Base-by-base conservation (phyloP, 2,888 invertebrate genomes). In the Digitonthophagus gazella region DNA sequence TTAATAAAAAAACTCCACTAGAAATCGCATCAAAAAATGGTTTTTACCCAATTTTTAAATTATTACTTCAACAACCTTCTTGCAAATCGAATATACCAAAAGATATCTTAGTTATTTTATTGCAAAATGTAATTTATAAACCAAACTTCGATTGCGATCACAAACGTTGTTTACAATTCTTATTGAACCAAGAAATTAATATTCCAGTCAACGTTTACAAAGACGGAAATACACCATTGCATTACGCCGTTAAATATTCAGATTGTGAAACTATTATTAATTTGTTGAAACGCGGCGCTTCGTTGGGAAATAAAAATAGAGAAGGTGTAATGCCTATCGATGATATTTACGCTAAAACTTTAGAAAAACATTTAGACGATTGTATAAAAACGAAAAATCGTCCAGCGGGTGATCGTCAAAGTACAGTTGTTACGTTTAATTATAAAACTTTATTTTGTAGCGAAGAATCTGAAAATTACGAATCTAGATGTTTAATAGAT, bases 241-340 rank as follows among this genome's bases (percentile, higher is more conserved):
- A 44, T 44, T 44, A 44, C 28, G 28, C 28, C 11, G 28, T 44
- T 1, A 44, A 44, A 44, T 44, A 44, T 11, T 6, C 28, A 44
- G 28, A 44, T 44, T 11, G 6, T 44, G 28, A 44, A 3, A 44
- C 11, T 8, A 44, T 44, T 44, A 44, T 87, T 66, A 84, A 88
- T 65, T 82, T 94, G 61, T 82, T 94, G 6, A 83, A 87, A 66
- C 85, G 86, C 67, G 93, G 93, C n/a, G 91, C 93, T 8, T 92
- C 91, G 77, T 86, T 94, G 19, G 92, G 92, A 0, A 84, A 88
- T 54, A 86, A 86, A 74, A 90, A 90, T 77, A 83, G 82, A 64
- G 90, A 89, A 73, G 85, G 87, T 64, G 87, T 89, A 65, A 87
- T 91, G 68, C 91, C 93, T 6, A 44, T 44, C 2, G 28, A 44